Conservation (phyloP, 2,797 vertebrate genomes). For the Sebastes itinus region DNA sequence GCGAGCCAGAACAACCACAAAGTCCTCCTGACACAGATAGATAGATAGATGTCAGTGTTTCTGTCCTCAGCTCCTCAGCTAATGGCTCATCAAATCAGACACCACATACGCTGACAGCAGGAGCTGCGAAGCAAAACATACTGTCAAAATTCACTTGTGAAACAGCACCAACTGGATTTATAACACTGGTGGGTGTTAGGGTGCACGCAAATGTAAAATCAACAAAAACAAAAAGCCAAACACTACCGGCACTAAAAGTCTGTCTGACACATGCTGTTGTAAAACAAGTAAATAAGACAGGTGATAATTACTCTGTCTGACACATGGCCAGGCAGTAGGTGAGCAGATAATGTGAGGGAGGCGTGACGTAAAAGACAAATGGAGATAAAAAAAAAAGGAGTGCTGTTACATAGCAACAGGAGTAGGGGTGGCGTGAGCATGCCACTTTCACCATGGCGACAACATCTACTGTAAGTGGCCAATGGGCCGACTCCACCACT, state of each 20-base stretch:
- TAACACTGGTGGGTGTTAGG: slow-evolving; percentile 44
- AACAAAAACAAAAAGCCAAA: not conserved
- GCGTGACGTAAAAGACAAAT: slow-evolving; percentile 43
- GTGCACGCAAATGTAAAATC: not conserved
- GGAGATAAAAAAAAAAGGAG: slow-evolving; percentile 8
- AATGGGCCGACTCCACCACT: slow-evolving; percentile 23
- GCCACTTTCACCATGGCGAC: slow-evolving; percentile 71
- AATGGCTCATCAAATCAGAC: slow-evolving; percentile 15
- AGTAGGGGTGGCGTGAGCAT: slow-evolving; percentile 13
- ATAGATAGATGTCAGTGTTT: not conserved
- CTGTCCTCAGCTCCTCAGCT: not conserved
- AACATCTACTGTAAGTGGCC: slow-evolving; percentile 56
- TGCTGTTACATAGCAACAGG: slow-evolving; percentile 62
- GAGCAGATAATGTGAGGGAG: slow-evolving; percentile 42
- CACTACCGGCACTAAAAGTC: not conserved
- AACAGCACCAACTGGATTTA: slow-evolving; percentile 42
- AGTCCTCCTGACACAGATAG: not conserved
- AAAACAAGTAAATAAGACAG: not conserved
- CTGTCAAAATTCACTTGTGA: slow-evolving; percentile 49
- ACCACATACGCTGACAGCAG: slow-evolving; percentile 37
- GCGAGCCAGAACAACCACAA: not conserved
- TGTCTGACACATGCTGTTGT: not conserved
- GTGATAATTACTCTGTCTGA: not conserved
- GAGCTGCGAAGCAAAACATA: slow-evolving; percentile 41
- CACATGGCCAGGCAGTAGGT: not conserved